phyloP scores from a whole-genome alignment of 2,113 vertebrate genomes.

The Rostratula benghalensis region DNA sequence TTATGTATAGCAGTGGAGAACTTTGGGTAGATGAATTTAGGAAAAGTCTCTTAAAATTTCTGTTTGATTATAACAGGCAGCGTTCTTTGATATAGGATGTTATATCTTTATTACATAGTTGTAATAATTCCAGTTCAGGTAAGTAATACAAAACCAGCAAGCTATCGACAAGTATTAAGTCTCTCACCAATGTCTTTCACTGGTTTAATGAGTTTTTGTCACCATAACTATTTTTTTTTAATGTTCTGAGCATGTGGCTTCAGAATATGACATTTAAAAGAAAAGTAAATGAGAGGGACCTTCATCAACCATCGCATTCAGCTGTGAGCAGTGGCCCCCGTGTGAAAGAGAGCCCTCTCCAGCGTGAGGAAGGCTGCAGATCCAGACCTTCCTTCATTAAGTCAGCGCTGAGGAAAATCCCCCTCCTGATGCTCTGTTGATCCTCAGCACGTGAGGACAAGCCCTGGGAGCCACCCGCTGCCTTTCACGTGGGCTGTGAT shows the following conservation, averaged over 20 bases:
- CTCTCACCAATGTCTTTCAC: neutral
- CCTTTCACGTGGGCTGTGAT: fast-evolving
- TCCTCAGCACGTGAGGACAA: neutral
- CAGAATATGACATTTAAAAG: neutral
- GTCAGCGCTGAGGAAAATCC: neutral
- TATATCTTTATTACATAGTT: fast-evolving
- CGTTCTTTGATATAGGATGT: neutral
- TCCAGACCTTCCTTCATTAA: neutral
- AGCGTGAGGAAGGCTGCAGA: fast-evolving
- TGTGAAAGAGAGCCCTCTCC: neutral
- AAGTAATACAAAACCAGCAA: neutral
- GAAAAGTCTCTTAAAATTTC: neutral
- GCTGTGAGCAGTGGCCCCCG: neutral
- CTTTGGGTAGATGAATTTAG: neutral
- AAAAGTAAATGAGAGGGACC: neutral
- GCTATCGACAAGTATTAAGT: fast-evolving
- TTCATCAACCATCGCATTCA: fast-evolving
- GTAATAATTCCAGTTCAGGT: neutral
- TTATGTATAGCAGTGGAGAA: neutral
- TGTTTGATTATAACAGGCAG: neutral
- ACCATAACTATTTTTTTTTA: neutral
- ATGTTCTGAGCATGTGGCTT: neutral
- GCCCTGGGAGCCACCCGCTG: neutral
- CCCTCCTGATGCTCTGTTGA: neutral
- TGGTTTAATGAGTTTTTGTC: neutral